Conservation (phyloP, 37 sponge, comb jelly and placozoan genomes). For the Cliona cf. orientalis region DNA sequence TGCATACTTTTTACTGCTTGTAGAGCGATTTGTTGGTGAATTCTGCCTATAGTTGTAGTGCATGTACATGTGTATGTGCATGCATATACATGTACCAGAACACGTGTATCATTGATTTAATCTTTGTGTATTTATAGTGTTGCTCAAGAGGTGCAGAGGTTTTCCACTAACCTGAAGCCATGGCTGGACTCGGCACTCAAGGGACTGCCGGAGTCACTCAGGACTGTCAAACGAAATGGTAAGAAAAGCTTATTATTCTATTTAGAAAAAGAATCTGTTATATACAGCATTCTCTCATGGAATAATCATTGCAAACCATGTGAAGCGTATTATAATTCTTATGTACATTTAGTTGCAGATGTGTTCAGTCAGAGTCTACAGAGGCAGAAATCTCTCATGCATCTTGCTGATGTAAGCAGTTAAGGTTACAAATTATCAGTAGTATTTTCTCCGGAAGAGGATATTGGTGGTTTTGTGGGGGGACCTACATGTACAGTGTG, state of each 20-base stretch:
- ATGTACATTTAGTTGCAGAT: conserved; percentile 52
- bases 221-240: conserved; percentile 60
- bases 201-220: conserved; percentile 65
- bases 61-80: too few relatives aligned
- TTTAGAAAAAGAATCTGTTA: too few relatives aligned
- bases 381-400: conserved; percentile 67
- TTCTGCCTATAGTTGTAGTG: too few relatives aligned
- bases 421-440: too few relatives aligned
- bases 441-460: background rate
- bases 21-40: too few relatives aligned
- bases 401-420: conserved; percentile 65
- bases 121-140: conserved; percentile 10
- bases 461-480: background rate
- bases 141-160: conserved; percentile 64
- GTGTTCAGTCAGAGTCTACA: conserved; percentile 50
- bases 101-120: too few relatives aligned
- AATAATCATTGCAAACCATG: conserved; percentile 10
- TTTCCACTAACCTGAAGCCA: conserved; percentile 29
- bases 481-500: too few relatives aligned
- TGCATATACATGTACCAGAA: too few relatives aligned
- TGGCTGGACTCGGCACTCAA: conserved; percentile 71
- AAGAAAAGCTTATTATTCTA: too few relatives aligned
- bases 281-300: conserved; percentile 6
- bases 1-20: too few relatives aligned
- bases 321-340: background rate